phyloP scores from a whole-genome alignment of 2,113 vertebrate genomes.

The Percopsis transmontana region DNA sequence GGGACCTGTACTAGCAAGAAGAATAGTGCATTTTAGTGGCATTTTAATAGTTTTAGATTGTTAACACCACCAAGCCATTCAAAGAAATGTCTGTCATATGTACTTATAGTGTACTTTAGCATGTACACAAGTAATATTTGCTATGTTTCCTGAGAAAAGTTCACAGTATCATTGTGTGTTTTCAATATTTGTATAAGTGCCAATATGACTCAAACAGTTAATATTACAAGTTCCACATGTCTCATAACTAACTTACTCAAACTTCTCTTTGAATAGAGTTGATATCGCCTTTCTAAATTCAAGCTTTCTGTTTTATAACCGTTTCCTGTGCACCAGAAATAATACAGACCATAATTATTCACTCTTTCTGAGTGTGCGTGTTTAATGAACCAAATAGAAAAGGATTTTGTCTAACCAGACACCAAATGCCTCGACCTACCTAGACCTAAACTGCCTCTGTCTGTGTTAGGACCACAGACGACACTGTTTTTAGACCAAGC shows the following conservation, averaged over 20 bases:
- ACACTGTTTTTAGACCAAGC: slow-evolving; percentile 9
- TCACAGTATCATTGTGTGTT: no score
- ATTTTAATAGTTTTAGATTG: not conserved
- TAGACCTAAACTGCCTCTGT: not conserved
- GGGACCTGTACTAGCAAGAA: slow-evolving; percentile 89
- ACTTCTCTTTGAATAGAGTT: not conserved
- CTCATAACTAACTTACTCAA: no score
- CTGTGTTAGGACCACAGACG: slow-evolving; percentile 1
- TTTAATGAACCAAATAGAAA: not conserved
- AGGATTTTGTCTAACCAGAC: not conserved
- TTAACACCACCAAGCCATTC: not conserved
- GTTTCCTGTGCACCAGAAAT: not conserved
- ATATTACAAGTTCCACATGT: no score
- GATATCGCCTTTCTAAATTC: not conserved
- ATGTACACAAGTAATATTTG: no score
- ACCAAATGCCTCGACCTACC: not conserved
- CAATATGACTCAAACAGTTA: no score
- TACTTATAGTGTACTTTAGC: no score
- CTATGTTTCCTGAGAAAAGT: no score
- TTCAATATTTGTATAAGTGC: no score
- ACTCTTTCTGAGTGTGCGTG: not conserved
- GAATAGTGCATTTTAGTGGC: slow-evolving; percentile 75
- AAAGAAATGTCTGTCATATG: no score
- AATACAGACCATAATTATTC: not conserved
- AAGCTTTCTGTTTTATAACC: not conserved